Percentiles rank a stretch among this genome's conserved stretches.
Conservation (phyloP, 2,797 vertebrate species). For the Artibeus lituratus region DNA sequence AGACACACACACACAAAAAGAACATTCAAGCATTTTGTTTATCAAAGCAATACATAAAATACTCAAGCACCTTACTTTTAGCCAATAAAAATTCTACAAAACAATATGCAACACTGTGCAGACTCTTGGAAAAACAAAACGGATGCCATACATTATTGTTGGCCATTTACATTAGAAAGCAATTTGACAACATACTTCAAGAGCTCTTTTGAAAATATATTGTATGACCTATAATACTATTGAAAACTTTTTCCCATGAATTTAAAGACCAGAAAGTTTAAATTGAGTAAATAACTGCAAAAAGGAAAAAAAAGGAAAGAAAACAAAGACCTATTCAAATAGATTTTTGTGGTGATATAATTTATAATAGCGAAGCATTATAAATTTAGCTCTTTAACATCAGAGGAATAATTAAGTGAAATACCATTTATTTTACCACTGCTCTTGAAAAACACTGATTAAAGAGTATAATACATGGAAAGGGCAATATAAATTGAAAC, state of each 20-base stretch:
- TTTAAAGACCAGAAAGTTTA: not conserved
- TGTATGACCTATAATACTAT: not conserved
- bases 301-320: not conserved
- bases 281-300: not conserved
- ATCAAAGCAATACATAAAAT: slow-evolving; percentile 34
- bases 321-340: not conserved
- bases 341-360: not conserved
- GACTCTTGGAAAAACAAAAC: slow-evolving; percentile 15
- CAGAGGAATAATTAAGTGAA: not conserved
- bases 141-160: not conserved
- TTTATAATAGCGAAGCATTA: not conserved
- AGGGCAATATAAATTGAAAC: not conserved
- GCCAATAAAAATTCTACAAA: not conserved
- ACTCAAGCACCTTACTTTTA: not conserved
- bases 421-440: not conserved
- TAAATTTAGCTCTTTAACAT: not conserved
- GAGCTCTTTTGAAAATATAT: not conserved
- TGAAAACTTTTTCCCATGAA: not conserved
- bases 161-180: not conserved
- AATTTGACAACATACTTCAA: not conserved
- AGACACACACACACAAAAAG: not conserved
- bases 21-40: slow-evolving; percentile 7
- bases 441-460: not conserved
- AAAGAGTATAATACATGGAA: not conserved
- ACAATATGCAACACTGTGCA: not conserved